phyloP scores from a whole-genome alignment of 1,140 invertebrate species.

The Centruroides vittatus region DNA sequence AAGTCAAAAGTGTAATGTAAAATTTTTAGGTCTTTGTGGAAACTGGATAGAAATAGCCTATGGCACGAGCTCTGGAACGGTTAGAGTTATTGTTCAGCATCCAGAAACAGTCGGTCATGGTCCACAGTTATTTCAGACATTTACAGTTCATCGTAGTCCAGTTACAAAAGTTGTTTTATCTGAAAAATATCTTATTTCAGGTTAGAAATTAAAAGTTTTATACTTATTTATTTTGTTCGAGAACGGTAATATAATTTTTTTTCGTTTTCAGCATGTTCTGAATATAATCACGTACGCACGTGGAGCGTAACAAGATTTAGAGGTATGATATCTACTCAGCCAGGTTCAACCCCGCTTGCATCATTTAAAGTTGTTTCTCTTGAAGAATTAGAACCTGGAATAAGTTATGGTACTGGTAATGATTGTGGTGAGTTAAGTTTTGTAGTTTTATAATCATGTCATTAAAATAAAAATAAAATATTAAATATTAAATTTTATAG shows the following conservation, averaged over 20 bases:
- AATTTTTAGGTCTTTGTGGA: conserved; percentile 66
- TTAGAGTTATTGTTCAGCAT: conserved; percentile 94
- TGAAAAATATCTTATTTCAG: conserved; percentile 88
- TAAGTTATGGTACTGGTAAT: conserved; percentile 58
- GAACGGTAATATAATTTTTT: not conserved
- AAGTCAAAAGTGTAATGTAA: not conserved
- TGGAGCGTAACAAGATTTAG: conserved; percentile 93
- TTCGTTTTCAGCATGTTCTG: conserved; percentile 60
- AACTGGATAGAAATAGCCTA: conserved; percentile 99
- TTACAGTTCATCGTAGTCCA: conserved; percentile 90
- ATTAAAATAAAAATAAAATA: not conserved
- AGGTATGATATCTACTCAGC: conserved; percentile 90
- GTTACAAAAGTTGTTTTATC: conserved; percentile 91
- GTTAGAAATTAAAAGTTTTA: conserved; percentile 14
- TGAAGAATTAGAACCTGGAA: conserved; percentile 60
- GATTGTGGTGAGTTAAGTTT: conserved; percentile 46
- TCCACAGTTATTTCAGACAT: conserved; percentile 94
- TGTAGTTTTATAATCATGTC: not conserved
- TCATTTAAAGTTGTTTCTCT: conserved; percentile 89
- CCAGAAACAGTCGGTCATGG: conserved; percentile 96
- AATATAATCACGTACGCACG: conserved; percentile 93
- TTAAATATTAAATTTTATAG: conserved; percentile 30
- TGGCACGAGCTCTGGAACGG: conserved; percentile 86
- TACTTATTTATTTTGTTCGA: not conserved
- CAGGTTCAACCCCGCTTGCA: conserved; percentile 87